Percentiles rank a stretch among this genome's conserved stretches.
Conservation (phyloP, 2,113 vertebrate species). For the Merops nubicus region DNA sequence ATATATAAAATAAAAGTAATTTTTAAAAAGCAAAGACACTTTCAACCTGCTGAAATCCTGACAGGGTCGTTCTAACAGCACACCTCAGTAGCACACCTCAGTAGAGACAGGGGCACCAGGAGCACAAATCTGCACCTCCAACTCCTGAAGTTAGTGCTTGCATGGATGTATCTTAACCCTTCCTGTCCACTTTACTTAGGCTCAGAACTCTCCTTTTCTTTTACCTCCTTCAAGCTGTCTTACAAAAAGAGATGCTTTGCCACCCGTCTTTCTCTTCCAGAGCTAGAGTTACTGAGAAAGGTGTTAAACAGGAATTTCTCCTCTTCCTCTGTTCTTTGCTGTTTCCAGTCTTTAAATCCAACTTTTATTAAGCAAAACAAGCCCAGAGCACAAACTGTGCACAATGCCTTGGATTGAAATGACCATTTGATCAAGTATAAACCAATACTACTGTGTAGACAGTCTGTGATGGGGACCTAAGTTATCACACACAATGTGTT, state of each 20-base stretch:
- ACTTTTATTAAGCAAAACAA: background rate
- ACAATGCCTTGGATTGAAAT: background rate
- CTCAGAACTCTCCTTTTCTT: background rate
- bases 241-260: background rate
- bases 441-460: background rate
- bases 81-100: background rate
- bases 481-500: background rate
- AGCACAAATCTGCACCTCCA: background rate
- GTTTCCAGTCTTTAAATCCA: background rate
- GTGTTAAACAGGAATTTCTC: background rate
- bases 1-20: background rate
- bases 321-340: background rate
- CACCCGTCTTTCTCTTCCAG: background rate
- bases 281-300: background rate
- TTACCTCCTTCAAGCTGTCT: background rate
- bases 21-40: background rate
- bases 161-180: background rate
- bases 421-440: background rate
- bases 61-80: background rate
- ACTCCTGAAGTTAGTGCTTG: background rate
- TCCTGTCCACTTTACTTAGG: background rate
- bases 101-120: background rate
- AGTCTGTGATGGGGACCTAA: background rate
- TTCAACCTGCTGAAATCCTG: background rate
- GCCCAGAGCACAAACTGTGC: background rate